A percentile compares a stretch with the other conserved stretches of the same genome.
Evolutionary conservation across 2,113 vertebrate genomes (phyloP).

Genomic region (Pedetes capensis): DNA sequence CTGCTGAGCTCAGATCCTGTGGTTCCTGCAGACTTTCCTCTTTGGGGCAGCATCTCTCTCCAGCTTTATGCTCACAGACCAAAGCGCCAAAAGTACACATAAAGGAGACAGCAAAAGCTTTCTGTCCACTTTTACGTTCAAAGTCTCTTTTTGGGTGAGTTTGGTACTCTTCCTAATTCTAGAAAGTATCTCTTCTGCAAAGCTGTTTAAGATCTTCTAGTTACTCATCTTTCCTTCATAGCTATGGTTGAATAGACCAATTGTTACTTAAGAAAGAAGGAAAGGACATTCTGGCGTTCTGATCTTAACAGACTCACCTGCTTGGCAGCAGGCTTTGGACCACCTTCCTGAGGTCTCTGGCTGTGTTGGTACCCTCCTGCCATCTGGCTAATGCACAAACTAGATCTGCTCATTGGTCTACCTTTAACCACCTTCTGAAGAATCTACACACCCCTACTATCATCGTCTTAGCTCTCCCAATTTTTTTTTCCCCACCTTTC

Average conservation of each 20-base stretch:
- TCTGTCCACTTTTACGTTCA: neutral
- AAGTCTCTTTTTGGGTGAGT: neutral
- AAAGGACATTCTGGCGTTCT: neutral
- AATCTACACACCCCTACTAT: neutral
- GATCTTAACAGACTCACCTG: neutral
- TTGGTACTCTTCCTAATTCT: neutral
- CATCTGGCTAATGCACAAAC: neutral
- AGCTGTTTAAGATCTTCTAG: neutral
- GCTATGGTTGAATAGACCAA: neutral
- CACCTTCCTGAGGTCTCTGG: neutral
- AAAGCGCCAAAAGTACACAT: slow-evolving; percentile 81
- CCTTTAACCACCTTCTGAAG: neutral
- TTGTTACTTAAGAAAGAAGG: neutral
- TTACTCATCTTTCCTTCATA: neutral
- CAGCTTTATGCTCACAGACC: slow-evolving; percentile 89
- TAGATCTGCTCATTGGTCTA: neutral
- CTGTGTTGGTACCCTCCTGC: neutral
- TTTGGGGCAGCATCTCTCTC: slow-evolving; percentile 92
- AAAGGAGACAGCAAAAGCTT: slow-evolving; percentile 33
- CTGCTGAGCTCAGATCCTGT: slow-evolving; percentile 76
- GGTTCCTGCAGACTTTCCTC: slow-evolving; percentile 92
- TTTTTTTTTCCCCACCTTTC: neutral
- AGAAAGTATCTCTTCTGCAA: neutral
- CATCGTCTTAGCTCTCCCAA: neutral
- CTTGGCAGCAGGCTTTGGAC: neutral